Percentiles rank a stretch among this genome's conserved stretches.
phyloP scores from a whole-genome alignment of 2,113 vertebrate genomes.

The Caloenas nicobarica region DNA sequence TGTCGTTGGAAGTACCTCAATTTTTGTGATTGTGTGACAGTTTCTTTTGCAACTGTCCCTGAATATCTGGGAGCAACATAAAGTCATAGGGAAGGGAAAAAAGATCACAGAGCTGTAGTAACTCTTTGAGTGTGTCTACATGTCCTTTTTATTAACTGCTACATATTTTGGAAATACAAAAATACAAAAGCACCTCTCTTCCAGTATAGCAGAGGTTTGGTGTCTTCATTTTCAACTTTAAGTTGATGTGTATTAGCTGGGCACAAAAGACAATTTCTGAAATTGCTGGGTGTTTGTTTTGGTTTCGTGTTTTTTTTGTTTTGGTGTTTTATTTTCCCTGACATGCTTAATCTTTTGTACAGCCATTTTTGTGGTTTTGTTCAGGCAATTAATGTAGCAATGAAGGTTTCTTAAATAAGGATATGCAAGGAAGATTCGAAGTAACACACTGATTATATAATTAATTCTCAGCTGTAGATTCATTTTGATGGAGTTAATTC shows the following conservation, averaged over 20 bases:
- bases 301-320: not conserved
- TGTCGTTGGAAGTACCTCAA: rapidly evolving
- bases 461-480: constrained; percentile 71
- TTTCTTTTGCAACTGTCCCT: not conserved
- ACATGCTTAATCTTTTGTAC: constrained; percentile 43
- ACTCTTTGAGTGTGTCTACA: not conserved
- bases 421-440: constrained; percentile 57
- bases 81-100: not conserved
- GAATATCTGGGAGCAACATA: not conserved
- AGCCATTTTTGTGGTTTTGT: constrained; percentile 31
- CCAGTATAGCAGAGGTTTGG: not conserved
- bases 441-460: constrained; percentile 65
- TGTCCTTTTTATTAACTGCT: not conserved
- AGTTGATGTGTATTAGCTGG: not conserved
- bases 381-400: constrained; percentile 59
- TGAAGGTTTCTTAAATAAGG: constrained; percentile 36
- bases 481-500: constrained; percentile 71
- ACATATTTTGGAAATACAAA: not conserved
- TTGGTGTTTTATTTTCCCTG: not conserved
- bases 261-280: constrained; percentile 18
- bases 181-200: not conserved
- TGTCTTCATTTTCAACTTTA: not conserved
- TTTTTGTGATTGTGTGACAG: not conserved
- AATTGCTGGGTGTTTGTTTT: not conserved
- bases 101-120: not conserved